phyloP scores from a whole-genome alignment of 1,140 invertebrate genomes.

The Panonychus citri region DNA sequence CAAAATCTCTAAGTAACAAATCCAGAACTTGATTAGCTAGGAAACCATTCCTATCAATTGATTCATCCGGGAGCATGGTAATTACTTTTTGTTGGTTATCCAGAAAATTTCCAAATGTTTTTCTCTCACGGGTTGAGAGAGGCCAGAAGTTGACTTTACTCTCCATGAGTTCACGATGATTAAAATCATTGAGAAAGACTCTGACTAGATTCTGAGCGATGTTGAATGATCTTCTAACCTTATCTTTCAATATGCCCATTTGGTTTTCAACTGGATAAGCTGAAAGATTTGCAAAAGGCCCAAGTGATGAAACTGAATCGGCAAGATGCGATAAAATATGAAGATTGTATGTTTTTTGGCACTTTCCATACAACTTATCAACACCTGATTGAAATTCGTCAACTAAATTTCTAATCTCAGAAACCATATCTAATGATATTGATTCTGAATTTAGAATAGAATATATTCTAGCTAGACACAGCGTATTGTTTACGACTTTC shows the following conservation, averaged over 20 bases:
- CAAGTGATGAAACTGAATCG: not conserved
- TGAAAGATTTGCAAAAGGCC: not conserved
- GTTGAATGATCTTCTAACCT: not conserved
- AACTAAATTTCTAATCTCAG: not conserved
- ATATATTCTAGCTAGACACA: not conserved
- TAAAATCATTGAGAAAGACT: not conserved
- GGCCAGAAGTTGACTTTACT: too few species aligned
- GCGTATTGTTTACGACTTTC: not conserved
- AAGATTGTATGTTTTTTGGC: not conserved
- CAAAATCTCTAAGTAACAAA: too few species aligned
- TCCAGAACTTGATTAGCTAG: too few species aligned
- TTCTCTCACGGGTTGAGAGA: too few species aligned
- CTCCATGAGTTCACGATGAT: too few species aligned
- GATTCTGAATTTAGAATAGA: not conserved
- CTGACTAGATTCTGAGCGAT: not conserved
- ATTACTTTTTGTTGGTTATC: too few species aligned
- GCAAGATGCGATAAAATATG: not conserved
- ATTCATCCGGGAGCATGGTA: too few species aligned
- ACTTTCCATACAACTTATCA: not conserved
- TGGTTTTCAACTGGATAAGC: not conserved
- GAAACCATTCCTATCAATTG: too few species aligned
- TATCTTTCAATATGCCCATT: not conserved
- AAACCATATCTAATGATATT: not conserved
- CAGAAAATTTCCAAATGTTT: too few species aligned
- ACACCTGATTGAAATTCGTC: not conserved